phyloP scores from a whole-genome alignment of 2,797 vertebrate genomes.

The Peromyscus aztecus region DNA sequence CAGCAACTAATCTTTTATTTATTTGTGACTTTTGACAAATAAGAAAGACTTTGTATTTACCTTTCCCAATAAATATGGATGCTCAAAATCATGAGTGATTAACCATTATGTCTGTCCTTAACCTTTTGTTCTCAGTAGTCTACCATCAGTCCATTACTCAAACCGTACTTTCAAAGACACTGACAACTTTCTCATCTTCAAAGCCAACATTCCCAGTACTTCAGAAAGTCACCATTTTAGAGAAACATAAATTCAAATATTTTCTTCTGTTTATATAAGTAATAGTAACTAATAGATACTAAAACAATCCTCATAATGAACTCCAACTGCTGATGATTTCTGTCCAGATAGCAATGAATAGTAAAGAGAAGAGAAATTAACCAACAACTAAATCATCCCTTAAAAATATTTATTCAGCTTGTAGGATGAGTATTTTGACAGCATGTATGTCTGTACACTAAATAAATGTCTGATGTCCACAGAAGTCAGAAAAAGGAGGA shows the following conservation, averaged over 20 bases:
- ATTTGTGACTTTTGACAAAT: constrained; percentile 69
- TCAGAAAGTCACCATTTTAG: not conserved
- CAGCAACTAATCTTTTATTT: constrained; percentile 56
- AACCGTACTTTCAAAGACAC: not conserved
- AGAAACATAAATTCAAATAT: constrained; percentile 23
- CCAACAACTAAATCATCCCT: not conserved
- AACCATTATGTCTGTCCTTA: constrained; percentile 48
- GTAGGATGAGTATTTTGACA: not conserved
- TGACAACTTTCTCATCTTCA: constrained; percentile 40
- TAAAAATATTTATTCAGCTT: not conserved
- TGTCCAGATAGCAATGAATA: not conserved
- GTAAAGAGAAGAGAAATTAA: not conserved
- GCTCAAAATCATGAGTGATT: constrained; percentile 51
- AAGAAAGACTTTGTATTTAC: constrained; percentile 63
- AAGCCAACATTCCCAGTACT: not conserved
- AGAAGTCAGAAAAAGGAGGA: no score
- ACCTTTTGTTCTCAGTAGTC: constrained; percentile 34
- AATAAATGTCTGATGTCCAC: not conserved
- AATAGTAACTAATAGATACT: not conserved
- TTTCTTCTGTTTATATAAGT: not conserved
- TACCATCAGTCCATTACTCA: constrained; percentile 36
- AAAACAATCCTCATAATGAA: not conserved
- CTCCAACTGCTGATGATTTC: not conserved
- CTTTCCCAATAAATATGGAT: constrained; percentile 42
- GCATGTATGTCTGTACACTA: not conserved